These are phyloP conservation scores for Microtus montanus DNA, from an alignment of 2,113 vertebrate genomes.

Conservation along the genomic window DNA sequence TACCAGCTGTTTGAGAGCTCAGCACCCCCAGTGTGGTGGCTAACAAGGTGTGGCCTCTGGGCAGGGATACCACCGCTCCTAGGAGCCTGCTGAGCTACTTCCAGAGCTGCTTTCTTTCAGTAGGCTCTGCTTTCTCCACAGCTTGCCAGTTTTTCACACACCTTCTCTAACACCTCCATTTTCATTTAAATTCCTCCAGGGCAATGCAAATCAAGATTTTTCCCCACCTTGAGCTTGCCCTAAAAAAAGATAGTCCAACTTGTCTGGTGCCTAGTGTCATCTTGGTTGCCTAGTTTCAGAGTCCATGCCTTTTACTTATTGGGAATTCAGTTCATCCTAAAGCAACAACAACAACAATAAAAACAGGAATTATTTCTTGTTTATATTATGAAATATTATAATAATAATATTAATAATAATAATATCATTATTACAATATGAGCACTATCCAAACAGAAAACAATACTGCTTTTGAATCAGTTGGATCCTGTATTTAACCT, in stretches of 20 bases:
- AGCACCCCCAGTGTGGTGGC: conserved; percentile 53
- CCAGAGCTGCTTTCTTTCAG: neutral
- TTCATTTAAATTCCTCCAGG: conserved; percentile 63
- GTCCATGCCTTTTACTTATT: conserved; percentile 25
- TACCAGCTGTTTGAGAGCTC: conserved; percentile 37
- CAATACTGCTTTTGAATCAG: conserved; percentile 3
- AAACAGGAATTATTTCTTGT: neutral
- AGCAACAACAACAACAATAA: neutral
- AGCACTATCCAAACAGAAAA: neutral
- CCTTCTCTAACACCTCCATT: conserved; percentile 70
- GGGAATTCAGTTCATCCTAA: conserved; percentile 1
- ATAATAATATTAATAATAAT: too few relatives aligned
- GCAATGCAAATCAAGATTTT: conserved; percentile 62
- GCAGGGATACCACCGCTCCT: neutral
- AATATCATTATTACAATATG: neutral
- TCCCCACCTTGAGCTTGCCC: neutral
- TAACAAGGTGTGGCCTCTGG: conserved; percentile 17
- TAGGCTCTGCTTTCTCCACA: neutral
- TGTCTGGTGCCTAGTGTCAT: neutral
- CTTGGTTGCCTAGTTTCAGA: conserved; percentile 11
- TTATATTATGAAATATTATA: neutral
- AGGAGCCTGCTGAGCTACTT: rapidly evolving
- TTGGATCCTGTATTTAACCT: neutral
- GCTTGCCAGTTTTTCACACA: conserved; percentile 11
- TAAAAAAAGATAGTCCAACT: conserved; percentile 61